Base-by-base conservation (phyloP, 1,140 invertebrate genomes). In the Brachionus asplanchnoidis region DNA sequence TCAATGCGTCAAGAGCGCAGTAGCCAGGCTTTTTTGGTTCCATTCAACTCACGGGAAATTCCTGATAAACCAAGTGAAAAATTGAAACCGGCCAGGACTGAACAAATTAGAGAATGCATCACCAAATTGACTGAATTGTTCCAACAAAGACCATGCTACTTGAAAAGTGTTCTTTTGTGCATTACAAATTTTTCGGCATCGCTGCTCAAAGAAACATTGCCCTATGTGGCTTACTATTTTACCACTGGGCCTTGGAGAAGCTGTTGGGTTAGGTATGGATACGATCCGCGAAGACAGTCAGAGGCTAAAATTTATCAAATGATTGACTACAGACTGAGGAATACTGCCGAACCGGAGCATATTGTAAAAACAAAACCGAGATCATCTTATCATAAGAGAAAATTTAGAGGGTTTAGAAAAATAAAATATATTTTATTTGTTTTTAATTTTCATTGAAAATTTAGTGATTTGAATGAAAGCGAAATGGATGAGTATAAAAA, bases 241-340 rank as follows among this genome's bases (percentile, higher is more conserved):
- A 91, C 92, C 12, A 94, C 92, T 86, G 96, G 96, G 0, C 96
- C 96, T 0, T 98, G 95, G 95, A 91, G 94, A 80, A 92, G 93
- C 66, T 92, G 94, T 87, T 97, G 95, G 94, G 93, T 95, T 0
- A 92, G 91, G 87, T 93, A 94, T 87, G 95, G 95, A 0, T 97
- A 95, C 87, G 95, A 97, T 90, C 95, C 95, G 0, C 91, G 94
- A 56, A 93, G 93, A 87, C 93, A 95, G 86, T 93, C 93, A n/a
- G 88, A 90, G 1, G 91, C 94, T 32, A 93, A 94, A 86, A 92
- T 92, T 60, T 96, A 95, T 88, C 95, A 97, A 89, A 93, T 93
- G 11, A 90, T 97, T 32, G 95, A 97, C 90, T 96, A 94, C 88
- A 91, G 95, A 86, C 88, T 95, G 40, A 92, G 94, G 88, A 91